Percentiles rank a stretch among this genome's conserved stretches.
Conservation (phyloP, 2,888 invertebrate species). For the Nebria brevicollis region DNA sequence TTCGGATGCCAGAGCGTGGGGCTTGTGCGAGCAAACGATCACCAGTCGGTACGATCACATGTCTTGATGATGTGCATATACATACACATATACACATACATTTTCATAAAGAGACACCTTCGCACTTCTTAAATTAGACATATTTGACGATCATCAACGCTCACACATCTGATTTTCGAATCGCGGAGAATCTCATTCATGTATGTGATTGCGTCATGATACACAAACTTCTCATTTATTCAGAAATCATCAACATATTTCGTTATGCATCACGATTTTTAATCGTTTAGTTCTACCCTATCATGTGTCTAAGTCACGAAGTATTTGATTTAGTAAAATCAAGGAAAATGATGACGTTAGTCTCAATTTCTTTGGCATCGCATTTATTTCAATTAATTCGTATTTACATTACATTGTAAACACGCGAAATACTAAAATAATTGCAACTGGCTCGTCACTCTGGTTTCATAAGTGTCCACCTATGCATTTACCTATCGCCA, state of each 20-base stretch:
- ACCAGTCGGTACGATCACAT: constrained; percentile 18
- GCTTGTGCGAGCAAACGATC: neutral
- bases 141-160: constrained; percentile 12
- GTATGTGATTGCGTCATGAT: neutral
- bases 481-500: neutral
- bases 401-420: neutral
- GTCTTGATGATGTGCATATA: neutral
- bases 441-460: neutral
- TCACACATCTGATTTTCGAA: constrained; percentile 7
- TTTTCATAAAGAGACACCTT: constrained; percentile 36
- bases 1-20: constrained; percentile 19
- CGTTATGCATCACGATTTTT: too few species aligned
- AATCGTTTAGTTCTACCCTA: too few species aligned
- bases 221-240: neutral
- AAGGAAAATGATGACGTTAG: neutral
- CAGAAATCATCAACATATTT: too few species aligned
- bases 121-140: constrained; percentile 41
- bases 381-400: neutral
- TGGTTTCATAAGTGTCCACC: neutral
- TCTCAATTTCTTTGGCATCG: neutral
- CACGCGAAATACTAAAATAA: neutral
- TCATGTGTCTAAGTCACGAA: too few species aligned
- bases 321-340: too few species aligned
- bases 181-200: constrained; percentile 1
- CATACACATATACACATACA: neutral